These are phyloP conservation scores for Sinocyclocheilus anophthalmus DNA, from an alignment of 2,113 vertebrate species.

Conservation along the genomic window DNA sequence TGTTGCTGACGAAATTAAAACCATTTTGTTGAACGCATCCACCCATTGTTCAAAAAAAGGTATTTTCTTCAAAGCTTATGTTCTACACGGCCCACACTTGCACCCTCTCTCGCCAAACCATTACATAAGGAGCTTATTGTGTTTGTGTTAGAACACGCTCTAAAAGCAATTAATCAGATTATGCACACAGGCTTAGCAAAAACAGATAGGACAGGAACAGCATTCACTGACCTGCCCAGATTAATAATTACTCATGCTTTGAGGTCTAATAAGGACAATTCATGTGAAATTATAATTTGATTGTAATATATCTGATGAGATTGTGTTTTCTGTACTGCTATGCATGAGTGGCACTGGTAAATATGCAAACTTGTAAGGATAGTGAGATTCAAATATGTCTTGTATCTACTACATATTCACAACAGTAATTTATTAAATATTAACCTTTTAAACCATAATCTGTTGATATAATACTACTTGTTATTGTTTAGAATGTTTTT, in stretches of 20 bases:
- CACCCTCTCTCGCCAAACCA: conserved; percentile 41
- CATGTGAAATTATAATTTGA: conserved; percentile 9
- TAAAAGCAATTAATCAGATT: conserved; percentile 62
- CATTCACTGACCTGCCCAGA: neutral
- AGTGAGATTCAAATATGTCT: neutral
- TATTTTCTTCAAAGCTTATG: conserved; percentile 53
- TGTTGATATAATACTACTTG: neutral
- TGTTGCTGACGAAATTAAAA: conserved; percentile 15
- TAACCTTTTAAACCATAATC: neutral
- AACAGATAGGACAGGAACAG: conserved; percentile 46
- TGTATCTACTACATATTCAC: neutral
- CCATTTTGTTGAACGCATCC: conserved; percentile 27
- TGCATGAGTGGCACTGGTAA: neutral
- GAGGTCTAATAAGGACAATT: neutral
- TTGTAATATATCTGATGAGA: neutral
- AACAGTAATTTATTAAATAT: neutral
- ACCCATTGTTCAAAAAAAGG: conserved; percentile 33
- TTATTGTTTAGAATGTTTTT: neutral
- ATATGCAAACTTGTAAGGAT: neutral
- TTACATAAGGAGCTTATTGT: conserved; percentile 64
- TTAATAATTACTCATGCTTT: conserved; percentile 13
- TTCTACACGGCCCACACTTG: conserved; percentile 43
- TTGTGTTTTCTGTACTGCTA: neutral
- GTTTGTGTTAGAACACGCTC: conserved; percentile 47
- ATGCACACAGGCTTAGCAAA: conserved; percentile 56